phyloP scores from a whole-genome alignment of 1,140 invertebrate genomes.

The Phymorhynchus buccinoides region DNA sequence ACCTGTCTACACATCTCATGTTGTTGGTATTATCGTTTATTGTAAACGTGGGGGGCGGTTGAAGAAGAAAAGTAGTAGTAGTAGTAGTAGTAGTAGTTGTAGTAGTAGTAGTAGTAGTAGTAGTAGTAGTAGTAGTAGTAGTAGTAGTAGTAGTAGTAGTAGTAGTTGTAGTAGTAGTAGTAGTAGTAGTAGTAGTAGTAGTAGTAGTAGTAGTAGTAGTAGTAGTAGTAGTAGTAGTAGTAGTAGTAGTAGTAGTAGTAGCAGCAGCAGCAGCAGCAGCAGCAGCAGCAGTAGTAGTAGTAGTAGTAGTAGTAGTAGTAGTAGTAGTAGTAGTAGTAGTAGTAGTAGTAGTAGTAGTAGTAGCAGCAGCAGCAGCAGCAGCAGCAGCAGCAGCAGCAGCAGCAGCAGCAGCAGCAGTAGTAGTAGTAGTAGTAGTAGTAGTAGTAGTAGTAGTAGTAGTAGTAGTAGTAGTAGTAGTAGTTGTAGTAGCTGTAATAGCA shows the following conservation, averaged over 20 bases:
- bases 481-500: too few relatives aligned
- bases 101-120: conserved; percentile 22
- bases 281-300: background rate
- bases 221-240: conserved; percentile 19
- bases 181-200: background rate
- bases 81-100: background rate
- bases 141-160: background rate
- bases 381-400: conserved; percentile 4
- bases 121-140: background rate
- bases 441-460: conserved; percentile 20
- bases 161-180: background rate
- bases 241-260: background rate
- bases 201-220: conserved; percentile 14
- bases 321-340: conserved; percentile 25
- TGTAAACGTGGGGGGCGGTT: background rate
- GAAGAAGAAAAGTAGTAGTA: background rate
- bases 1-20: background rate
- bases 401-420: background rate
- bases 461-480: conserved; percentile 29
- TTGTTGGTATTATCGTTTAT: background rate
- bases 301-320: conserved; percentile 1
- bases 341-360: conserved; percentile 15
- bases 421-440: conserved; percentile 17
- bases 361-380: background rate
- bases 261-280: background rate